These are phyloP conservation scores for Nesospiza acunhae DNA, from an alignment of 2,113 vertebrate species.

Conservation along the genomic window DNA sequence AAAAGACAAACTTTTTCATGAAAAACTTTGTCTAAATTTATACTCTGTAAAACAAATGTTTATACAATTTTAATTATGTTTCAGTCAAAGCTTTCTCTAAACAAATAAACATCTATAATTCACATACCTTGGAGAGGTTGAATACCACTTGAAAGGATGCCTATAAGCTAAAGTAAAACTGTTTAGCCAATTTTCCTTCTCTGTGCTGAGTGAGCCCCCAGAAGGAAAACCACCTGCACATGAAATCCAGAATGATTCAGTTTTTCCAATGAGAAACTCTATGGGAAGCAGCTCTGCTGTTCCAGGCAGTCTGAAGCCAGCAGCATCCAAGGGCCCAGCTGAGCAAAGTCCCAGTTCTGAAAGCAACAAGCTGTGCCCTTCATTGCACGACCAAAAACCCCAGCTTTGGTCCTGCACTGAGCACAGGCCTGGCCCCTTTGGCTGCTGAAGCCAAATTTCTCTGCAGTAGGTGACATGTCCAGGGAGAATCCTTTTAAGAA, in stretches of 20 bases:
- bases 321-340: not conserved
- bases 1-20: not conserved
- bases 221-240: not conserved
- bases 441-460: not conserved
- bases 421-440: not conserved
- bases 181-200: not conserved
- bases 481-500: not conserved
- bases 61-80: not conserved
- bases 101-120: constrained; percentile 9
- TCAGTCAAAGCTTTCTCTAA: not conserved
- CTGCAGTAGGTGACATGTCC: not conserved
- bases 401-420: not conserved
- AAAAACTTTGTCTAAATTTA: not conserved
- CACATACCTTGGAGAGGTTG: not conserved
- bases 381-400: fast-evolving
- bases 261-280: not conserved
- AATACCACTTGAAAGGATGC: not conserved
- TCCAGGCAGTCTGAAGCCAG: not conserved
- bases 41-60: not conserved
- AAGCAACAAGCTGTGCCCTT: not conserved
- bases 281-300: not conserved
- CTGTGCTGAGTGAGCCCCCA: not conserved
- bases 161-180: constrained; percentile 2
- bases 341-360: not conserved
- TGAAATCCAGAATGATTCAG: not conserved